These are phyloP conservation scores for Enteromius fasciolatus DNA, from an alignment of 2,797 vertebrate species.

Conservation along the genomic window DNA sequence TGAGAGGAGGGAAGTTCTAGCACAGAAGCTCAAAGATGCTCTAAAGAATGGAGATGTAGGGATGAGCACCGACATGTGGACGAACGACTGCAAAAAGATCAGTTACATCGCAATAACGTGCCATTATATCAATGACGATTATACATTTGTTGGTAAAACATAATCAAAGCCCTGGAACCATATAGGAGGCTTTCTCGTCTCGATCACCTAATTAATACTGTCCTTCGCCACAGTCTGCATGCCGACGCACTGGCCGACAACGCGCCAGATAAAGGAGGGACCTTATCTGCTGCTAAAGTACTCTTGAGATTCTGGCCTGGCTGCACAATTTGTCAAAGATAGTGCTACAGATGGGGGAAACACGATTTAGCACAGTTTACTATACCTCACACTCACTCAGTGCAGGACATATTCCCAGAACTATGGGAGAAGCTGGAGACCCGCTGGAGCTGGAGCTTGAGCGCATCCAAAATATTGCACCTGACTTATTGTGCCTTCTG, in stretches of 20 bases:
- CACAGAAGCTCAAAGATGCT: background rate
- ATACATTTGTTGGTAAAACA: background rate
- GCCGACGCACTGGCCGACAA: too few relatives aligned
- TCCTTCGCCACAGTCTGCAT: constrained; percentile 8
- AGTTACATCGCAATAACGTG: background rate
- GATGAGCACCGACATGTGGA: background rate
- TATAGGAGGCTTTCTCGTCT: background rate
- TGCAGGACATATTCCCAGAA: background rate
- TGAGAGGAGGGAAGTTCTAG: background rate
- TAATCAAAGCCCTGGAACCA: constrained; percentile 1
- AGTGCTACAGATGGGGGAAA: too few relatives aligned
- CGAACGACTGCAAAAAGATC: background rate
- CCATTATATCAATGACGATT: background rate
- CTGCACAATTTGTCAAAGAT: background rate
- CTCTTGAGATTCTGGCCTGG: background rate
- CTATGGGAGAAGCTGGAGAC: too few relatives aligned
- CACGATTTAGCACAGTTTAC: background rate
- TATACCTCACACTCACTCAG: background rate
- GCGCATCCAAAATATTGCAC: too few relatives aligned
- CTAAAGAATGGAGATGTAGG: background rate
- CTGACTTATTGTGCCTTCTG: background rate
- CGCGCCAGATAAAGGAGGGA: background rate
- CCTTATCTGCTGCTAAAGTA: background rate
- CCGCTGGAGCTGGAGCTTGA: too few relatives aligned
- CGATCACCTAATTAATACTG: too few relatives aligned